These are phyloP conservation scores for Natrix natrix DNA, from an alignment of 2,797 vertebrate genomes.

Conservation along the genomic window DNA sequence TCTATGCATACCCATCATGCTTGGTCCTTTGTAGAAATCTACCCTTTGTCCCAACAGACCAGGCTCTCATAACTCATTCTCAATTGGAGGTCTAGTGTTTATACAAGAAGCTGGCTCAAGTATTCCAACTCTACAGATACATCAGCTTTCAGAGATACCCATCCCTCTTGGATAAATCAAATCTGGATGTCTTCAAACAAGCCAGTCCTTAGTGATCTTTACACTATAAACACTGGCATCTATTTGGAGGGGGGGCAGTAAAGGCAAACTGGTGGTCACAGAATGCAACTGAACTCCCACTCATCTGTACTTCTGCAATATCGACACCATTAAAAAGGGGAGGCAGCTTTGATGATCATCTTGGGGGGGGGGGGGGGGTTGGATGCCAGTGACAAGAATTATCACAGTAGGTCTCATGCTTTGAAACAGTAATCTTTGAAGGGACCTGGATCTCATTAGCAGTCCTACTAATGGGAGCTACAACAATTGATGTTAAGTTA, in stretches of 20 bases:
- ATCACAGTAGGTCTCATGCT: not conserved
- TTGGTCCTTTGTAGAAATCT: not conserved
- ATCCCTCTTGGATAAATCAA: not conserved
- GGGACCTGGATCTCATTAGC: not conserved
- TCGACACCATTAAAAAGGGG: not conserved
- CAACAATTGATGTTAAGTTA: not conserved
- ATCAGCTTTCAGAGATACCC: not conserved
- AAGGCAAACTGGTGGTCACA: not conserved
- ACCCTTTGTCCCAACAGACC: not conserved
- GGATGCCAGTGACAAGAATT: not conserved
- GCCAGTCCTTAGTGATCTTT: not conserved
- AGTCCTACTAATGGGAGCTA: fast-evolving
- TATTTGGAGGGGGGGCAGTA: not conserved
- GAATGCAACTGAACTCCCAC: not conserved
- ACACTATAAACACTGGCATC: too few relatives aligned
- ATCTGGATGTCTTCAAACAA: not conserved
- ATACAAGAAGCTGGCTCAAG: not conserved
- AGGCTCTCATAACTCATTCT: not conserved
- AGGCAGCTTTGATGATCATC: not conserved
- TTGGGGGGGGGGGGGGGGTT: not conserved
- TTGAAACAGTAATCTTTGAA: fast-evolving
- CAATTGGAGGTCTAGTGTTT: too few relatives aligned
- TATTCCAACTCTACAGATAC: not conserved
- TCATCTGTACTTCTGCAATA: not conserved
- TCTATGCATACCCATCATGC: not conserved